Base-by-base conservation (phyloP, 2,888 invertebrate genomes). In the Hirtodrosophila trivittata region DNA sequence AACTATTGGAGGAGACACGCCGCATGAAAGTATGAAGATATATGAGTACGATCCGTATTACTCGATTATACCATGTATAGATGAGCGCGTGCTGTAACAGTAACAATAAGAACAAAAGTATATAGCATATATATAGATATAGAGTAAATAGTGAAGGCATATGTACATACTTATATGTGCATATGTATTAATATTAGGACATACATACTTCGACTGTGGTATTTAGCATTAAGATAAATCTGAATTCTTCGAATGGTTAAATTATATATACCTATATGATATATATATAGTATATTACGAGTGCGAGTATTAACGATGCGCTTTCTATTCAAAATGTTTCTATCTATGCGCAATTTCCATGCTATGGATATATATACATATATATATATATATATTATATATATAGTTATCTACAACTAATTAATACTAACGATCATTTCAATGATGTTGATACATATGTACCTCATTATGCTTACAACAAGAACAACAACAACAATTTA, bases 121-220 rank as follows among this genome's bases (percentile, higher is more conserved):
- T 55, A 51, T 69, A 77, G 60, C 47, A 38, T 64, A 66, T 60
- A 68, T 49, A 63, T 50, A 46, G 52, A 32, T 60, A 56, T 50
- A 59, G 42, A 52, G 32, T 28, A 16, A 21, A 32, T 10, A 25
- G 25, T 16, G 9, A 26, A 16, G 6, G 2, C 10, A 46, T 18
- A 16, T 18, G 32, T 13, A 28, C 32, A 39, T 46, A 43, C 35
- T 42, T 21, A 26, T 69, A 62, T 60, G 64, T 80, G 67, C 13
- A 14, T 69, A 62, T 60, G 64, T 80, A 70, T 68, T 66, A n/a
- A n/a, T n/a, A 64, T 66, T 86, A 80, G 84, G 70, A 80, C 83
- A 83, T 81, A 89, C 83, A 83, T 81, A 89, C 89, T 88, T 87
- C 89, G 89, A 90, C 90, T 90, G 90, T 90, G 90, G 90, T 90